Conservation (phyloP, 1,140 invertebrate genomes). For the Drosophila parabipectinata region DNA sequence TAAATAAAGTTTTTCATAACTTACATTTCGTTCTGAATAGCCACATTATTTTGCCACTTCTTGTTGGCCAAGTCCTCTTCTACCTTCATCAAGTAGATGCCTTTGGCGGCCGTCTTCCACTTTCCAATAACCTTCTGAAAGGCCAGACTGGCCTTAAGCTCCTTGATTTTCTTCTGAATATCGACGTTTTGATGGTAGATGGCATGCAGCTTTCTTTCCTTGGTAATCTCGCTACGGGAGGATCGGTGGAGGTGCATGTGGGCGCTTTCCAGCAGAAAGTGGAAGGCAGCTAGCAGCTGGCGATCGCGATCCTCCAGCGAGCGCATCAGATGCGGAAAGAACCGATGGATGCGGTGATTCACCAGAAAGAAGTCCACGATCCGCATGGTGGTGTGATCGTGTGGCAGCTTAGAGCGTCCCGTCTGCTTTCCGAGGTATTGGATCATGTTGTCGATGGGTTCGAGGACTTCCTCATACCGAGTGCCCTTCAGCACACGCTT, state of each 20-base stretch:
- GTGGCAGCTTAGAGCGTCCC: slow-evolving; percentile 17
- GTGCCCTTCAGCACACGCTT: slow-evolving; percentile 16
- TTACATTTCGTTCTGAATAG: slow-evolving; percentile 70
- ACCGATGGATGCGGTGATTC: slow-evolving; percentile 24
- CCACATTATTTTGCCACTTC: slow-evolving; percentile 68
- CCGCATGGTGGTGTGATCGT: slow-evolving; percentile 40
- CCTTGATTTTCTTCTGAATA: slow-evolving; percentile 30
- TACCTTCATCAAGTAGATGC: slow-evolving; percentile 38
- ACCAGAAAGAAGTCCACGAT: slow-evolving; percentile 55
- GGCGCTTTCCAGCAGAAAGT: slow-evolving; percentile 47
- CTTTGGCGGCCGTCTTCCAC: slow-evolving; percentile 55
- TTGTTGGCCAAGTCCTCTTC: slow-evolving; percentile 60
- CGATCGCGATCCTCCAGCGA: slow-evolving; percentile 21
- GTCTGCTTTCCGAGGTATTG: slow-evolving; percentile 16
- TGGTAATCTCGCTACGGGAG: slow-evolving; percentile 49
- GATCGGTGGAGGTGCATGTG: slow-evolving; percentile 47
- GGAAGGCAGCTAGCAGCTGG: slow-evolving; percentile 45
- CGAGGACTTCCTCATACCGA: slow-evolving; percentile 25
- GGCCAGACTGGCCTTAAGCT: slow-evolving; percentile 18
- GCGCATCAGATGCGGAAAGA: slow-evolving; percentile 45
- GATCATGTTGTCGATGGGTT: slow-evolving; percentile 29
- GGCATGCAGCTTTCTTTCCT: slow-evolving; percentile 53
- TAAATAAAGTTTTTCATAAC: not conserved
- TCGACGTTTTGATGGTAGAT: slow-evolving; percentile 54
- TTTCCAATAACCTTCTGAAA: slow-evolving; percentile 26